phyloP scores from a whole-genome alignment of 2,797 vertebrate species.

The Phrynocephalus forsythii region DNA sequence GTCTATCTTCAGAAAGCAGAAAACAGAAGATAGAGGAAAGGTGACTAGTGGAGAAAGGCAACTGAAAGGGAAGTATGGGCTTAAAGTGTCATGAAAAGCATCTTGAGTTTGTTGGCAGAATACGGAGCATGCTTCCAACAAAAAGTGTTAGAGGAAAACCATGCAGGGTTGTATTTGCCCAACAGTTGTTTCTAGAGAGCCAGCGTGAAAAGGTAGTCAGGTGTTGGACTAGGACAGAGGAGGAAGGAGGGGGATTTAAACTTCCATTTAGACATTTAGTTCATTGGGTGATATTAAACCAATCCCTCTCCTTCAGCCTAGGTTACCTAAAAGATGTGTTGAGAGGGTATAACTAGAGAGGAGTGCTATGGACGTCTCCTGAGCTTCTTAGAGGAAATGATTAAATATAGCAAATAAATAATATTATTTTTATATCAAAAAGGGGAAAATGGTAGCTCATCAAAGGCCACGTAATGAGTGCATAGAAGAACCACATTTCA shows the following conservation, averaged over 20 bases:
- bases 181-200: neutral
- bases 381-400: neutral
- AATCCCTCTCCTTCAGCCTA: neutral
- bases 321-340: no score
- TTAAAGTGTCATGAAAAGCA: no score
- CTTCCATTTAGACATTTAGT: neutral
- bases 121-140: no score
- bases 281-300: neutral
- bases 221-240: neutral
- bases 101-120: no score
- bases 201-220: neutral
- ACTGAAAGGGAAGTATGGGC: no score
- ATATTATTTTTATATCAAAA: neutral
- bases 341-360: neutral
- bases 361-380: neutral
- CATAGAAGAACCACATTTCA: neutral
- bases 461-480: neutral
- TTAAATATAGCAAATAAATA: neutral
- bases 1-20: no score
- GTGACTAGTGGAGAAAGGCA: no score
- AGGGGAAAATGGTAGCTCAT: neutral
- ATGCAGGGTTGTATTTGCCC: no score
- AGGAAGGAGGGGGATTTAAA: neutral
- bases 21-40: no score
- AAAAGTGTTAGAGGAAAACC: no score